Conservation (phyloP, 2,113 vertebrate genomes). For the Lepisosteus oculatus region DNA sequence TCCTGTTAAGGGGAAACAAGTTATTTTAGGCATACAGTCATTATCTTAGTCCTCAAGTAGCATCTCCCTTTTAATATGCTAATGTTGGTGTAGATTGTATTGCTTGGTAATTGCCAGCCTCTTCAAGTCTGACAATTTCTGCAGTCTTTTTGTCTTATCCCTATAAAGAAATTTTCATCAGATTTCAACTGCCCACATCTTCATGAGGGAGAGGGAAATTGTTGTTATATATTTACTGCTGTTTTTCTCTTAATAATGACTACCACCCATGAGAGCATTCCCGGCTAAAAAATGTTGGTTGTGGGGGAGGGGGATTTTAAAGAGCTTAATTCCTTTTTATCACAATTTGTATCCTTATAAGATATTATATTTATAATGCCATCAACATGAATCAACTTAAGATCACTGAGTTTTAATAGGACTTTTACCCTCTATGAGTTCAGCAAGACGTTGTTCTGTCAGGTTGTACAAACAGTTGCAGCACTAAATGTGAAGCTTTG, state of each 20-base stretch:
- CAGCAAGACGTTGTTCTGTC: too few species aligned
- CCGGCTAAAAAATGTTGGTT: too few species aligned
- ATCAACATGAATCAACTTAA: too few species aligned
- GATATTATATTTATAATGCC: too few species aligned
- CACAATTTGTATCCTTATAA: too few species aligned
- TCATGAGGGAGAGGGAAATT: slow-evolving; percentile 2
- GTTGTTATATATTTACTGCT: slow-evolving; percentile 5
- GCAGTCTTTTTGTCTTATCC: slow-evolving; percentile 33
- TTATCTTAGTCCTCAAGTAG: slow-evolving; percentile 58
- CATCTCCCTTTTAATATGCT: slow-evolving; percentile 64
- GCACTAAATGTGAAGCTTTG: too few species aligned
- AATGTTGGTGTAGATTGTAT: slow-evolving; percentile 57
- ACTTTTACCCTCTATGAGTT: too few species aligned
- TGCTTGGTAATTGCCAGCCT: slow-evolving; percentile 62
- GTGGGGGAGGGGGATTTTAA: too few species aligned
- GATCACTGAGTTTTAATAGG: too few species aligned
- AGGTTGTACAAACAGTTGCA: too few species aligned
- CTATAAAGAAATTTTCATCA: slow-evolving; percentile 1
- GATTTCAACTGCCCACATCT: slow-evolving; percentile 1
- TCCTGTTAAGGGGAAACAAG: slow-evolving; percentile 47
- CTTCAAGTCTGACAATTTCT: slow-evolving; percentile 51
- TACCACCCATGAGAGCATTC: neutral
- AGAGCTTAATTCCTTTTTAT: too few species aligned
- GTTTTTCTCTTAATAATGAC: slow-evolving; percentile 17
- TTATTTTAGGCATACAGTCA: slow-evolving; percentile 60